Conservation (phyloP, 2,797 vertebrate species). For the Microctenopoma lineatum region DNA sequence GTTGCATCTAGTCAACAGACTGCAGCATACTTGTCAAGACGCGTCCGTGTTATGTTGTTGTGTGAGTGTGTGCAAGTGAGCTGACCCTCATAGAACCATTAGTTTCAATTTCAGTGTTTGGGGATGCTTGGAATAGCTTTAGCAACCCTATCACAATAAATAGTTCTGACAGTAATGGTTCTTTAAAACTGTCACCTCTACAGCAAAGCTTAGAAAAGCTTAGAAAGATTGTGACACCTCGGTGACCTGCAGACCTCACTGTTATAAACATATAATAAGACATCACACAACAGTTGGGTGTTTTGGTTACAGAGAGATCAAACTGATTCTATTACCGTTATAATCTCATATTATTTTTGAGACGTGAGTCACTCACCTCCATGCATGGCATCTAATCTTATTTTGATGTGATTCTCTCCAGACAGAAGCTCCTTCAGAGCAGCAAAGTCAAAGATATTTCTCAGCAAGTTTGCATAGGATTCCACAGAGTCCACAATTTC, state of each 20-base stretch:
- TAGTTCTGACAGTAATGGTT: constrained; percentile 12
- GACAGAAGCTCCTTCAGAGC: constrained; percentile 94
- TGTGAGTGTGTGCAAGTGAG: neutral
- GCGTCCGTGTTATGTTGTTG: constrained; percentile 12
- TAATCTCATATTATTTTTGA: too few species aligned
- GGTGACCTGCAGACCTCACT: neutral
- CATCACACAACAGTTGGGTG: neutral
- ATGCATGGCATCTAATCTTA: constrained; percentile 94
- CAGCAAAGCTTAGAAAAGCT: constrained; percentile 6
- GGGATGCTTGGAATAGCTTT: constrained; percentile 35
- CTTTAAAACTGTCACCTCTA: constrained; percentile 5
- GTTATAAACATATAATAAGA: neutral
- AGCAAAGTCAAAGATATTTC: constrained; percentile 95
- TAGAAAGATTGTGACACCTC: neutral
- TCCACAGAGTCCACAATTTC: constrained; percentile 97
- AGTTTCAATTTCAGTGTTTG: constrained; percentile 60
- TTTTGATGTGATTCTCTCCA: constrained; percentile 89
- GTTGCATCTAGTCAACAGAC: constrained; percentile 15
- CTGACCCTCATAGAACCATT: neutral
- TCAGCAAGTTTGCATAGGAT: constrained; percentile 92
- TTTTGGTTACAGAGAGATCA: neutral
- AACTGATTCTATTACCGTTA: too few species aligned
- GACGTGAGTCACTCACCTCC: constrained; percentile 84
- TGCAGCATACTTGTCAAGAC: constrained; percentile 20
- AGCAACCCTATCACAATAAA: constrained; percentile 22